Conservation (phyloP, 2,113 vertebrate species). For the Martes martes region DNA sequence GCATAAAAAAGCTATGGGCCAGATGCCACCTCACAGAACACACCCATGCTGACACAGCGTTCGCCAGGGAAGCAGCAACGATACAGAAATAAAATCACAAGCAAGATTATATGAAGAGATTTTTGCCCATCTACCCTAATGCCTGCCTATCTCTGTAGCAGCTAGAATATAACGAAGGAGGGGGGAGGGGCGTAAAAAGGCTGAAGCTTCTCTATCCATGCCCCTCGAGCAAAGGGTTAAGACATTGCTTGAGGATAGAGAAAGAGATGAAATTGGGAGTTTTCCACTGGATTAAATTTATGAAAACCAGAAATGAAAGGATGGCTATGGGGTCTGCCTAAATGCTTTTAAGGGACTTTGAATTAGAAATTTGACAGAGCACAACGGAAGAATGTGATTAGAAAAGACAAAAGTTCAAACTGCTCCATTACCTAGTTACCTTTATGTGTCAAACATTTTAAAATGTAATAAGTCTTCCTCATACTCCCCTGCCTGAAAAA, state of each 20-base stretch:
- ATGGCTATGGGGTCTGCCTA: neutral
- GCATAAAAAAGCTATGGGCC: neutral
- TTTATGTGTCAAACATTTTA: constrained; percentile 46
- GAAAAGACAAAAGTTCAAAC: constrained; percentile 45
- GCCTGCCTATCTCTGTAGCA: neutral
- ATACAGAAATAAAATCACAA: neutral
- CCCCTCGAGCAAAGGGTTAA: neutral
- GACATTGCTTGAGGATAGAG: neutral
- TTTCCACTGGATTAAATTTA: constrained; percentile 1
- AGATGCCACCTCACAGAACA: neutral
- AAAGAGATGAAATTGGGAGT: neutral
- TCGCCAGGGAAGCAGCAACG: too few species aligned
- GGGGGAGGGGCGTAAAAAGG: neutral
- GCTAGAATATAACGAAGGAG: neutral
- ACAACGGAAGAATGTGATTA: neutral
- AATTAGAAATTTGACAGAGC: constrained; percentile 12
- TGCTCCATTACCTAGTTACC: constrained; percentile 30
- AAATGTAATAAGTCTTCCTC: constrained; percentile 30
- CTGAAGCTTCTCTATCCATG: neutral
- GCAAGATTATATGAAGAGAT: neutral
- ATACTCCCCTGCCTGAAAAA: neutral
- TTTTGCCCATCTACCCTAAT: neutral
- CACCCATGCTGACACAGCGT: fast-evolving
- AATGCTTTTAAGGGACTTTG: constrained; percentile 12
- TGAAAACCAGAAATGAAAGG: constrained; percentile 23